Evolutionary conservation across 2,113 vertebrate species (phyloP).

Genomic region (Oncorhynchus mykiss): DNA sequence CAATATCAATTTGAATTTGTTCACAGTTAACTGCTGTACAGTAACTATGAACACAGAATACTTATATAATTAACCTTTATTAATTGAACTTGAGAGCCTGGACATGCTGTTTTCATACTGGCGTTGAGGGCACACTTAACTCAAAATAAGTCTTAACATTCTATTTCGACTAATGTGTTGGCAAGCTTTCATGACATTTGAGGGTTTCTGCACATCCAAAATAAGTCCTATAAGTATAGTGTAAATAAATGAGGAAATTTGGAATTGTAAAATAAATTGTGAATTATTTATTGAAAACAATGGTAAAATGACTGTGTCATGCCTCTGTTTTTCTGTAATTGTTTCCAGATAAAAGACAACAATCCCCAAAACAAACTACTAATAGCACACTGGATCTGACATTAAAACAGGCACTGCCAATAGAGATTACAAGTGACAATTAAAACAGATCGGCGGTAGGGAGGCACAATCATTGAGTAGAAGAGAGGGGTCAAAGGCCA

Average conservation of each 20-base stretch:
- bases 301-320: constrained; percentile 1
- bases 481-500: constrained; percentile 34
- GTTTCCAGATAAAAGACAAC: neutral
- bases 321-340: neutral
- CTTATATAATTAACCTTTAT: too few relatives aligned
- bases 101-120: neutral
- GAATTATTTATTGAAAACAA: constrained; percentile 29
- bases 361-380: neutral
- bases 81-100: neutral
- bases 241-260: constrained; percentile 35
- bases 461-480: constrained; percentile 5
- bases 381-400: neutral
- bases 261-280: constrained; percentile 51
- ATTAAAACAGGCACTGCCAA: neutral
- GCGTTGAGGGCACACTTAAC: too few relatives aligned
- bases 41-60: neutral
- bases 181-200: constrained; percentile 5
- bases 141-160: neutral
- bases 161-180: neutral
- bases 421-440: constrained; percentile 5
- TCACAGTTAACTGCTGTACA: neutral
- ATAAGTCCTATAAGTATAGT: constrained; percentile 1
- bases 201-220: neutral
- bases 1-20: neutral
- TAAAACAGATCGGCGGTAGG: constrained; percentile 4